Evolutionary conservation across 1,140 invertebrate genomes (phyloP), one percentile per base, ranked within the genome.

Genomic region (Drosophila sturtevanti): DNA sequence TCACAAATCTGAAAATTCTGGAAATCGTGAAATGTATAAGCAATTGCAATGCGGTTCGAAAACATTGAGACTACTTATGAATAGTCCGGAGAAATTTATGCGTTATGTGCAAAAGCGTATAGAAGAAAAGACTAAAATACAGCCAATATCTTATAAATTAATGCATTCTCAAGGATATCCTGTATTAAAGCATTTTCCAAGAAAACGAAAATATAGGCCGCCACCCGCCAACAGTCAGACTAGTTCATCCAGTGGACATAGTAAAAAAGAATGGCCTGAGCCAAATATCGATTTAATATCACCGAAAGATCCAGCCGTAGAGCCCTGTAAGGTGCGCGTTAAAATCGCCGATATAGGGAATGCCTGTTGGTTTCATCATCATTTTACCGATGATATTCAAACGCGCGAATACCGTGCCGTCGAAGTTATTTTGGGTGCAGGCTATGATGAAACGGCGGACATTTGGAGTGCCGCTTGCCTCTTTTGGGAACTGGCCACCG

Each of bases 401-500:
- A 99, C 99, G 0, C 94, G 98, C 34, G 98, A 99, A 92, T 99
- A 99, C 92, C 94, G 99, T 62, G 97, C 97, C 56, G 93, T 99
- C 51, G 99, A 99, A 93, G 99, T 99, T 9, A 93, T 99, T 37
- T 92, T 99, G 48, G 98, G 98, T 70, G 96, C 97, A 37, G 97
- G 97, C 0, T 99, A 99, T 93, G 96, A 95, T 67, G 96, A 98
- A 6, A 97, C 97, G 1, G 98, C 98, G 11, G 98, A 99, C 93
- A 97, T 99, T 76, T 99, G 98, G 98, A 98, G 97, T 76, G 98
- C 97, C 16, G 98, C 98, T 54, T 99, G 98, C 89, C 98, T 99
- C 96, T 97, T 98, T 16, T 99, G 99, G 93, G 99, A 99, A 93
- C 93, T 99, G 77, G 98, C 98, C 3, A 99, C 98, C n/a, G 99